Evolutionary conservation across 1,140 invertebrate species (phyloP).

Genomic region (Drosophila teissieri): DNA sequence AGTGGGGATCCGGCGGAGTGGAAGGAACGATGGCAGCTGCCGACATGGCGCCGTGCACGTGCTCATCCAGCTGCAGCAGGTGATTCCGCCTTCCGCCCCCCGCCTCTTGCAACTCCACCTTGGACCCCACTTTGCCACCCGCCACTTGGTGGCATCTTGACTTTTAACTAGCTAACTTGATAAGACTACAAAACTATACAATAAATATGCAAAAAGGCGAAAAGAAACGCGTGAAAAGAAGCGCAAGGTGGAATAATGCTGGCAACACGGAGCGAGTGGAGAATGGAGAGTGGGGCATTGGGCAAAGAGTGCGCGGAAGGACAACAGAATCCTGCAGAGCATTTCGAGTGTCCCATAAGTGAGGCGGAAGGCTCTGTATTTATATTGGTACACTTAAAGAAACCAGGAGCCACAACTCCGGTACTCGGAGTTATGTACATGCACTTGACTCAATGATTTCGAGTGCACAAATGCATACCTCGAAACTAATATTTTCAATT

Average conservation of each 20-base stretch:
- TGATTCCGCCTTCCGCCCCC: background rate
- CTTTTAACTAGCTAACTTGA: slow-evolving; percentile 82
- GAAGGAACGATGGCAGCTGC: slow-evolving; percentile 50
- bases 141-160: slow-evolving; percentile 71
- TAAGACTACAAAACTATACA: slow-evolving; percentile 82
- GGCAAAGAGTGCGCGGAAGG: background rate
- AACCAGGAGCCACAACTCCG: background rate
- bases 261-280: background rate
- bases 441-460: background rate
- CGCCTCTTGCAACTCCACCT: background rate
- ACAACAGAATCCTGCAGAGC: slow-evolving; percentile 14
- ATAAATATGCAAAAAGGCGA: slow-evolving; percentile 72
- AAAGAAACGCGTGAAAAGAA: slow-evolving; percentile 7
- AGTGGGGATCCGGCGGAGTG: slow-evolving; percentile 25
- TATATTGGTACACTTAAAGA: background rate
- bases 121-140: background rate
- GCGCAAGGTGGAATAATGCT: slow-evolving; percentile 10
- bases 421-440: background rate
- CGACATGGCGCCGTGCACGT: slow-evolving; percentile 69
- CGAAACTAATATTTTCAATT: too few species aligned
- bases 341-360: slow-evolving; percentile 37
- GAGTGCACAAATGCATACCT: too few species aligned
- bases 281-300: background rate
- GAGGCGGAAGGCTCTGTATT: slow-evolving; percentile 17
- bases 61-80: slow-evolving; percentile 57